Base-by-base conservation (phyloP, 2,888 invertebrate genomes). In the Amaurobius ferox region DNA sequence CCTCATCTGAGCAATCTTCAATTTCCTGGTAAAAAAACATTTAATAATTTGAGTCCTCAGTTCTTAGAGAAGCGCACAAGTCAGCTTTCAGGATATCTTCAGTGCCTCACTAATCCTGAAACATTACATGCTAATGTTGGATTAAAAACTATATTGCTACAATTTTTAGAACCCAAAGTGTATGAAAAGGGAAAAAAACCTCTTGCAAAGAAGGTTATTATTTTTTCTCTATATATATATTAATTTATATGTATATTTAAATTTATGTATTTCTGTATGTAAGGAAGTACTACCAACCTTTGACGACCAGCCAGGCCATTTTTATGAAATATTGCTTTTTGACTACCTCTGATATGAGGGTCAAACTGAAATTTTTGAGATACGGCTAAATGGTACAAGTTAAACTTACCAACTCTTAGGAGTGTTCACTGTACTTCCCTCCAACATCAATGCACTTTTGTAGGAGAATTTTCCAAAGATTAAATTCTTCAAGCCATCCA, bases 11-110 rank as follows among this genome's bases (percentile, higher is more conserved):
- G 94, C 0, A 94, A 94, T 89, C 92, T 97, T 39, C 93, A 94
- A 29, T 96, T 98, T 90, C 98, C 98, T 0, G 96, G 95, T 0
- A 98, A 98, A 92, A 97, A 97, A 91, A 95, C 97, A 67, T 96
- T 98, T 91, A 97, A 97, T 90, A 98, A 98, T 90, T 96, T 97
- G 91, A 97, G 97, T 80, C 90, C 91, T 86, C 92, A 92, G 32
- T 93, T 98, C 29, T 92, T 98, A 77, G 98, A 98, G 91, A 95
- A 94, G 89, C 93, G 98, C 23, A 96, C 96, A 93, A 91, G 91
- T 87, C 92, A 92, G 28, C 90, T 97, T 48, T 96, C 97, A 90
- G 94, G 93, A 87, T 98, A 97, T 92, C 92, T 98, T 89, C 93
- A 94, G 90, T 92, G 92, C 87, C 76, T 85, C 48, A 93, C 95